Evolutionary conservation across 1,140 invertebrate genomes (phyloP), one percentile per base, ranked within the genome.

Genomic region (Tribolium castaneum): DNA sequence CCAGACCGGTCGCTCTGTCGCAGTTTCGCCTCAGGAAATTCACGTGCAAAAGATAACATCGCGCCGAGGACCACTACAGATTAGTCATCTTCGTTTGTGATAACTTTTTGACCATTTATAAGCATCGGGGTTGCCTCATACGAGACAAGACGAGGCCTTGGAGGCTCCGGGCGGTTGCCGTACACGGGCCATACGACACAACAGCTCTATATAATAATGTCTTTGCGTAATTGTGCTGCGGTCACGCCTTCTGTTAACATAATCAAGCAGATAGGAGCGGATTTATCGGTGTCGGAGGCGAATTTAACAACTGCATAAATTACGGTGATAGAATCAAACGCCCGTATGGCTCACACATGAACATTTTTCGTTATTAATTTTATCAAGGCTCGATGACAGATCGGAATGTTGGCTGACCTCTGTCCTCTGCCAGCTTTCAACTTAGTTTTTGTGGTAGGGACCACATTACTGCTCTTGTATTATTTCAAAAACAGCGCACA

Each of bases 41-140:
- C 74, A 76, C 74, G 74, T 76, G 74, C 56, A 76, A 62, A 59
- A 76, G 74, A 76, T 76, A 76, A 76, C 14, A 76, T 62, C 74
- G 39, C 12, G 51, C 22, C 51, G 14, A 39, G 73, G 74, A 50
- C 56, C 74, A 51, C 19, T 39, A 66, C 54, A 54, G 71, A 73
- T 73, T 73, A 73, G 71, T 73, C 74, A 66, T 76, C 45, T 49
- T 66, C 52, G 39, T 9, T 13, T 13, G 16, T 66, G 59, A 66
- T 66, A 66, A 66, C 0, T 66, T 66, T 66, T 12, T 35, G 59
- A 35, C 6, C 56, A 30, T 62, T 62, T 62, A 10, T 7, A 62
- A 22, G 30, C 22, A 30, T 14, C 7, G 39, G 30, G 59, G n/a
- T 59, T 12, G 59, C 59, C 59, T 34, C 45, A 66, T 66, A 39